Conservation (phyloP, 2,113 vertebrate species). For the Fulica atra region DNA sequence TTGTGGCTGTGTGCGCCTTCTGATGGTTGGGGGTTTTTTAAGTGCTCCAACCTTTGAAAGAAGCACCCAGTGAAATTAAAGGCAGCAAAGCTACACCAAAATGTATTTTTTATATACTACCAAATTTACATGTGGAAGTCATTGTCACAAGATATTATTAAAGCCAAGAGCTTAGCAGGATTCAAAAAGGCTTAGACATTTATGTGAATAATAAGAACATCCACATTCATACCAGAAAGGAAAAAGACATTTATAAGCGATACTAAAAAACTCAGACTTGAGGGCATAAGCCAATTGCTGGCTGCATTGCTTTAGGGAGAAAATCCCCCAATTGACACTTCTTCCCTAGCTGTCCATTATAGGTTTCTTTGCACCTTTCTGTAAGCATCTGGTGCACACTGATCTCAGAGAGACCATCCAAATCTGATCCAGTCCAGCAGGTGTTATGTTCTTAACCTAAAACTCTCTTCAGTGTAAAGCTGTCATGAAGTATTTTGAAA, state of each 20-base stretch:
- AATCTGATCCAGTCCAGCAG: slow-evolving; percentile 25
- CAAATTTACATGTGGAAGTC: slow-evolving; percentile 61
- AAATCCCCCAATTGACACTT: background rate
- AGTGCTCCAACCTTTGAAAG: slow-evolving; percentile 26
- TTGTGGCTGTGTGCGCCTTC: background rate
- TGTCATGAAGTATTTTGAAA: slow-evolving; percentile 35
- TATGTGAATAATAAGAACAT: slow-evolving; percentile 60
- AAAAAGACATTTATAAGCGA: slow-evolving; percentile 43
- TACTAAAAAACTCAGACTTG: slow-evolving; percentile 3
- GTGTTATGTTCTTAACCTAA: slow-evolving; percentile 26
- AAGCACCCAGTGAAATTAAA: slow-evolving; percentile 26
- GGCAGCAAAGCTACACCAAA: slow-evolving; percentile 36
- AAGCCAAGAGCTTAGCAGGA: slow-evolving; percentile 57
- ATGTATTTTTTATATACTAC: slow-evolving; percentile 35
- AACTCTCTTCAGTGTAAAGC: slow-evolving; percentile 26
- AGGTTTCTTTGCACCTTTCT: background rate
- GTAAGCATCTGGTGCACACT: background rate
- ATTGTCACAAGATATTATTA: slow-evolving; percentile 49
- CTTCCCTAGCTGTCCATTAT: background rate
- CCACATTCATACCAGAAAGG: slow-evolving; percentile 13
- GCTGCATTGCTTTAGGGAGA: background rate
- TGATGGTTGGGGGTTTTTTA: background rate
- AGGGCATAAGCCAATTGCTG: background rate
- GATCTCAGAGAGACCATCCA: background rate
- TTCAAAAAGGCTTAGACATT: slow-evolving; percentile 48